A percentile compares a stretch with the other conserved stretches of the same genome.
Conservation (phyloP, 2,113 vertebrate species). For the Dolichallabes microphthalmus region DNA sequence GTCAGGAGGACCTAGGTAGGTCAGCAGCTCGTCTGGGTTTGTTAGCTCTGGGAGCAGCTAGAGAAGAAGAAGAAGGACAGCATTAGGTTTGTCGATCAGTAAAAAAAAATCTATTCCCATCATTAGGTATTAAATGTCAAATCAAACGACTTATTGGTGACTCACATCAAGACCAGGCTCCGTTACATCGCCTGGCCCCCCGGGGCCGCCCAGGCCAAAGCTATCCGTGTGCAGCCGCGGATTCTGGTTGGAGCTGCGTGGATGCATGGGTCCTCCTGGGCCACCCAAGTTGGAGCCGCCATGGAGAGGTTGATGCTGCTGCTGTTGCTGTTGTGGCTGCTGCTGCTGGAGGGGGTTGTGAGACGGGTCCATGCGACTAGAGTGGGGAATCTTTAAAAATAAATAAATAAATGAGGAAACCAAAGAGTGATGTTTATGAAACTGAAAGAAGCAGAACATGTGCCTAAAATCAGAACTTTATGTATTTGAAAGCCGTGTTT, state of each 20-base stretch:
- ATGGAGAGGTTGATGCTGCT: conserved; percentile 71
- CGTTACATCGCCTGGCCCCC: conserved; percentile 75
- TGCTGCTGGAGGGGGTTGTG: conserved; percentile 78
- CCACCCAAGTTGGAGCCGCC: conserved; percentile 66
- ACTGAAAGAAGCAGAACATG: background rate
- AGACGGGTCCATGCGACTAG: conserved; percentile 77
- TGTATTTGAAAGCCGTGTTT: background rate
- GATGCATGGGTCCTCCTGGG: conserved; percentile 74
- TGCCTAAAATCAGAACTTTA: background rate
- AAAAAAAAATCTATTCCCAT: background rate
- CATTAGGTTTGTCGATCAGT: background rate
- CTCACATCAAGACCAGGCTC: conserved; percentile 90
- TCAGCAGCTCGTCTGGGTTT: conserved; percentile 91
- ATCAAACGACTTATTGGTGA: conserved; percentile 28
- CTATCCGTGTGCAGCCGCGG: conserved; percentile 71
- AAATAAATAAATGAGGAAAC: background rate
- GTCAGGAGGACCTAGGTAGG: conserved; percentile 90
- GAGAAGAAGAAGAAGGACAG: conserved; percentile 32
- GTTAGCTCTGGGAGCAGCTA: conserved; percentile 94
- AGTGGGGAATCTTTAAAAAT: conserved; percentile 70
- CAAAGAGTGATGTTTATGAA: background rate
- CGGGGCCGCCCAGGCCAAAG: conserved; percentile 73
- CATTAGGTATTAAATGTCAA: background rate
- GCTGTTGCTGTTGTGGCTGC: conserved; percentile 66
- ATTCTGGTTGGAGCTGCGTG: conserved; percentile 74